Base-by-base conservation (phyloP, 2,797 vertebrate species). In the Linurgus olivaceus region DNA sequence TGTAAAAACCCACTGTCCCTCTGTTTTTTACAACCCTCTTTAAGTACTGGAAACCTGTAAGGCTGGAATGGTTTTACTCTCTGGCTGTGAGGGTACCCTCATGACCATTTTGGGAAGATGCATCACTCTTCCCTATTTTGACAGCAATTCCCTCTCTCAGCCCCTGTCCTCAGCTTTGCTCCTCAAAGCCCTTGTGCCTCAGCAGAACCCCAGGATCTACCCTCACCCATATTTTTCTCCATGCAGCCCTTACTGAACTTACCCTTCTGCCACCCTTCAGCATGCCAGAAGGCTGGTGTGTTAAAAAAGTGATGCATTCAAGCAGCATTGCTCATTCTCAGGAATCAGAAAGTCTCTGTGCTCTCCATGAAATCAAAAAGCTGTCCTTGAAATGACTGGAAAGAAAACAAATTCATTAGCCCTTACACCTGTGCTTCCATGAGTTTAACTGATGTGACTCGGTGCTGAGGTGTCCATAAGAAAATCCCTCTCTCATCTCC, bases 21-120 rank as follows among this genome's bases (percentile, higher is more conserved):
- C 8, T 42, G 40, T 19, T 54, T 54, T 42, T 42, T 9, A 28
- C 26, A 62, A 7, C 11, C 2, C 9, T 4, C 9, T 55, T 35
- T 24, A 14, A 47, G 2, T 28, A 29, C 23, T 61, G 55, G 17
- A 40, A 52, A 6, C 5, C 38, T 11, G 9, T 17, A 31, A 47
- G 8, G 3, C 20, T 45, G 31, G 15, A 48, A 24, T 42, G 42
- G 35, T 25, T 68, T 82, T 55, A 20, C 16, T 75, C 12, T 17
- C n/a, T 61, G 31, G 4, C 17, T 52, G 10, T n/a, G 44, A 75
- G 9, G 0, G 2, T 26, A 31, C 4, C 5, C 15, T 50, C 19
- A 47, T 13, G 78, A 47, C 8, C 6, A 16, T 20, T 90, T 50
- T 33, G 74, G 13, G 51, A 76, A 68, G 35, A 42, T 17, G n/a